Conservation (phyloP, 2,113 vertebrate genomes). For the Psittacus erithacus region DNA sequence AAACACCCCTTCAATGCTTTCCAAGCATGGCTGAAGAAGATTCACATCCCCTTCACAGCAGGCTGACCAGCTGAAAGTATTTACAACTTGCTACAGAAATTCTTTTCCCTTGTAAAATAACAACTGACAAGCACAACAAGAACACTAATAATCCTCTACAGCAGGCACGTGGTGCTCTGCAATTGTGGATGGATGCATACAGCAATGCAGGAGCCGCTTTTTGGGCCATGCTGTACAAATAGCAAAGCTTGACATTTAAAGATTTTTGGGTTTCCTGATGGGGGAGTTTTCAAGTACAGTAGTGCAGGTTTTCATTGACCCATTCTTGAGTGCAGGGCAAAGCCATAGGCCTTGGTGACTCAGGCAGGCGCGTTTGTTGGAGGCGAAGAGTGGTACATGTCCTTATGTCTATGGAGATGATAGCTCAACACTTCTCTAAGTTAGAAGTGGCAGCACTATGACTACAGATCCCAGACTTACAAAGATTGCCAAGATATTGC, state of each 20-base stretch:
- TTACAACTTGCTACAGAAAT: not conserved
- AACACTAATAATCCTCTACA: accelerated
- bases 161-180: accelerated
- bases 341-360: not conserved
- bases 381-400: not conserved
- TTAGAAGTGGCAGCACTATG: not conserved
- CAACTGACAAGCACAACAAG: not conserved
- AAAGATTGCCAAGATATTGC: accelerated
- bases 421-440: not conserved
- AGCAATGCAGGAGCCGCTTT: not conserved
- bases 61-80: not conserved
- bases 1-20: accelerated
- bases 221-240: not conserved
- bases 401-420: not conserved
- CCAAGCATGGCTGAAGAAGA: not conserved
- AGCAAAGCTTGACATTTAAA: slow-evolving; percentile 9
- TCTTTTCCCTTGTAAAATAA: not conserved
- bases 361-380: not conserved
- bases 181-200: accelerated
- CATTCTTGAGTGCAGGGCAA: not conserved
- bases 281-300: not conserved
- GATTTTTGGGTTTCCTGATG: not conserved
- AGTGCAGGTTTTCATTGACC: not conserved
- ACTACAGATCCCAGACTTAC: not conserved
- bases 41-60: not conserved